phyloP scores from a whole-genome alignment of 2,888 invertebrate species.

The Polydesmus complanatus region DNA sequence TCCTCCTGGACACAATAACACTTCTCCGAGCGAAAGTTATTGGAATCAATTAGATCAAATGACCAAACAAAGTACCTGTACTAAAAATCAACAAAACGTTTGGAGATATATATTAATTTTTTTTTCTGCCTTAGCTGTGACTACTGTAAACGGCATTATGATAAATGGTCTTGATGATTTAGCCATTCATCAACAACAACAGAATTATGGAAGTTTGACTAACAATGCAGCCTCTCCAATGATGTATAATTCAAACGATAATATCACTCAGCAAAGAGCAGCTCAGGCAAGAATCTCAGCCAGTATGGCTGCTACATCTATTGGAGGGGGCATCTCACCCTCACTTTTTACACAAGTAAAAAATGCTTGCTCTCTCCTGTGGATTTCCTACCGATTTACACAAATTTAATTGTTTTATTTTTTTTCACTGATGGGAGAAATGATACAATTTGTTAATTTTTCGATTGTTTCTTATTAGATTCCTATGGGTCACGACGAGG shows the following conservation, averaged over 20 bases:
- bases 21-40: constrained; percentile 85
- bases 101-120: too few relatives aligned
- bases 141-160: constrained; percentile 59
- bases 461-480: too few relatives aligned
- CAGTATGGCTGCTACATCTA: constrained; percentile 32
- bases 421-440: too few relatives aligned
- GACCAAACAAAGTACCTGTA: constrained; percentile 32
- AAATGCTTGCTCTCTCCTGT: too few relatives aligned
- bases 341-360: constrained; percentile 42
- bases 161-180: constrained; percentile 59
- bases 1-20: constrained; percentile 77
- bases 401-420: too few relatives aligned
- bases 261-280: constrained; percentile 18
- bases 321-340: constrained; percentile 56
- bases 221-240: background rate
- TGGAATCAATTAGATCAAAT: constrained; percentile 69
- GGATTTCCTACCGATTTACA: too few relatives aligned
- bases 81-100: too few relatives aligned
- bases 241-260: constrained; percentile 10
- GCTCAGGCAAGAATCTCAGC: constrained; percentile 19
- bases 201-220: constrained; percentile 1
- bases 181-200: constrained; percentile 39
- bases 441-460: background rate
- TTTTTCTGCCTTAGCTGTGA: too few relatives aligned
- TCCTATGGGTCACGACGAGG: background rate